Evolutionary conservation across 2,888 invertebrate species (phyloP).

Genomic region (Lasioglossum figueresi): DNA sequence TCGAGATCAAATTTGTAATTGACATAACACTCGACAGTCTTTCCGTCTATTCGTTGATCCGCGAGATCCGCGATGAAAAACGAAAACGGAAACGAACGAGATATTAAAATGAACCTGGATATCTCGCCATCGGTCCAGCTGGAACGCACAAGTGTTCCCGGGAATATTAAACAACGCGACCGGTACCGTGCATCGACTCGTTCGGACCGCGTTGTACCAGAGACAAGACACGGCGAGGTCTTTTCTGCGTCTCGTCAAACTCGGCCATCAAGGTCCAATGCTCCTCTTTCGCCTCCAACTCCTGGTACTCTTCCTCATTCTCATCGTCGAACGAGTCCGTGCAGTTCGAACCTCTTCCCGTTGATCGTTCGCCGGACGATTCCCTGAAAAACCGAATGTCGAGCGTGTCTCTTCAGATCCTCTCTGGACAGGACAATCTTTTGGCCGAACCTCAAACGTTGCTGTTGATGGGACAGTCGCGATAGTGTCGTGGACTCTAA

Average conservation of each 20-base stretch:
- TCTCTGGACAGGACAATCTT: not conserved
- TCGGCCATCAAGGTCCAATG: not conserved
- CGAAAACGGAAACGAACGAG: not conserved
- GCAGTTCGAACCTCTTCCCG: not conserved
- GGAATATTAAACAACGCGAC: not conserved
- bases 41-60: not conserved
- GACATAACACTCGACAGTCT: not conserved
- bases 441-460: not conserved
- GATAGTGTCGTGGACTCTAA: no score
- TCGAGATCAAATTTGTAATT: not conserved
- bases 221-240: constrained; percentile 7
- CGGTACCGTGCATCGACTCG: not conserved
- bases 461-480: not conserved
- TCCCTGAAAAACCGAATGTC: not conserved
- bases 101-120: constrained; percentile 35
- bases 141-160: not conserved
- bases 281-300: not conserved
- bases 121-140: constrained; percentile 41
- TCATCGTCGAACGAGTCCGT: not conserved
- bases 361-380: not conserved
- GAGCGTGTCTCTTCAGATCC: not conserved
- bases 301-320: not conserved
- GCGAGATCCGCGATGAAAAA: not conserved
- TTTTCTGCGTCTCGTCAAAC: not conserved
- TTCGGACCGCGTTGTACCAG: constrained; percentile 24